Base-by-base conservation (phyloP, 2,888 invertebrate species). In the Hemaris fuciformis region DNA sequence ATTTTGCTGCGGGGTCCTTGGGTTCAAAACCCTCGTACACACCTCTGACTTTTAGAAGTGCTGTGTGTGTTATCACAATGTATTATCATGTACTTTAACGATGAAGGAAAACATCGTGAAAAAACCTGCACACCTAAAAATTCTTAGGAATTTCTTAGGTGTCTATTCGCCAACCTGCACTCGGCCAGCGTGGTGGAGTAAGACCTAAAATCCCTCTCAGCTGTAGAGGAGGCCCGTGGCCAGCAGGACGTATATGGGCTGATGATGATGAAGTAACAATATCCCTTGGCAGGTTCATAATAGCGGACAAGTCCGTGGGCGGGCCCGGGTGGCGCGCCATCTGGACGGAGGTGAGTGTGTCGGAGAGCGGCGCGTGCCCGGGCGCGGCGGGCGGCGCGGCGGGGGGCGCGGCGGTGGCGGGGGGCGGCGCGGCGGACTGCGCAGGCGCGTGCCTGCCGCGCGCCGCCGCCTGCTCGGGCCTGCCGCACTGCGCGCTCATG, bases 231-330 rank as follows among this genome's bases (percentile, higher is more conserved):
- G n/a, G n/a, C n/a, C n/a, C n/a, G n/a, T n/a, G n/a, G n/a, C n/a
- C 34, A 13, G 1, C 13, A 34, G 34, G 34, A 34, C 8, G 34
- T 34, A 34, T 34, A 8, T 34, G 8, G 13, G 8, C 1, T 7
- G n/a, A n/a, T 5, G 4, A 41, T 1, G 41, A n/a, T n/a, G n/a
- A n/a, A n/a, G n/a, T n/a, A 45, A 6, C 0, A 22, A 3, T 8
- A 20, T 10, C 22, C 20, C 10, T 31, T 34, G 34, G 1, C 88
- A 98, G 98, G 91, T 99, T 99, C 91, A 96, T 98, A 84, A 97
- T 98, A 81, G 98, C 98, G 65, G 98, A 98, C 87, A 98, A 98
- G 93, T 97, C 98, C 48, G 97, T 98, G 66, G 99, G 99, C 70
- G 97, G 97, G 77, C 95, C 96, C 86, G 99, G 99, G 65, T 99